Conservation (phyloP, 37 sponge, comb jelly and placozoan genomes). For the Halisarca cf. caerulea region DNA sequence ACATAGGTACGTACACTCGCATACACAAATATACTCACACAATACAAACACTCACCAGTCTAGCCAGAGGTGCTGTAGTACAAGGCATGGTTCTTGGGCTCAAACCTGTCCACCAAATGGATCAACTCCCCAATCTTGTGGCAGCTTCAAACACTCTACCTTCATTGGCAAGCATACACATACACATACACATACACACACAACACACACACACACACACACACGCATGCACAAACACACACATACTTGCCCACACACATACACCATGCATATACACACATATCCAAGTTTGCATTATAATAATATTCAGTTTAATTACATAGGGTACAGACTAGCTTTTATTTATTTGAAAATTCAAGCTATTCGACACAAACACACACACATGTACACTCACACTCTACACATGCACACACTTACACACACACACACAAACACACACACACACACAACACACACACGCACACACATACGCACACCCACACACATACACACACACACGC, state of each 20-base stretch:
- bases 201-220: too few relatives aligned
- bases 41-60: conserved; percentile 66
- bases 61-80: conserved; percentile 78
- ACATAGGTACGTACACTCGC: too few relatives aligned
- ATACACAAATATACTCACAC: background rate
- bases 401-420: too few relatives aligned
- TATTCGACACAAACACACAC: too few relatives aligned
- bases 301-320: background rate
- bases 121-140: conserved; percentile 72
- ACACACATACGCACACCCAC: too few relatives aligned
- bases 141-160: conserved; percentile 70
- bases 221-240: background rate
- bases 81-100: conserved; percentile 81
- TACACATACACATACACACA: background rate
- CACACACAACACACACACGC: too few relatives aligned
- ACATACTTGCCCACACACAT: background rate
- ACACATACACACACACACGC: too few relatives aligned
- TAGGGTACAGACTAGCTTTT: conserved; percentile 95
- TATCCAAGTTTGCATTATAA: background rate
- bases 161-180: conserved; percentile 33
- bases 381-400: too few relatives aligned
- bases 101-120: conserved; percentile 76
- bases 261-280: background rate
- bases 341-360: conserved; percentile 96
- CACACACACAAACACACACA: too few relatives aligned